Evolutionary conservation across 2,797 vertebrate species (phyloP).

Genomic region (Helicolenus hilgendorfi): DNA sequence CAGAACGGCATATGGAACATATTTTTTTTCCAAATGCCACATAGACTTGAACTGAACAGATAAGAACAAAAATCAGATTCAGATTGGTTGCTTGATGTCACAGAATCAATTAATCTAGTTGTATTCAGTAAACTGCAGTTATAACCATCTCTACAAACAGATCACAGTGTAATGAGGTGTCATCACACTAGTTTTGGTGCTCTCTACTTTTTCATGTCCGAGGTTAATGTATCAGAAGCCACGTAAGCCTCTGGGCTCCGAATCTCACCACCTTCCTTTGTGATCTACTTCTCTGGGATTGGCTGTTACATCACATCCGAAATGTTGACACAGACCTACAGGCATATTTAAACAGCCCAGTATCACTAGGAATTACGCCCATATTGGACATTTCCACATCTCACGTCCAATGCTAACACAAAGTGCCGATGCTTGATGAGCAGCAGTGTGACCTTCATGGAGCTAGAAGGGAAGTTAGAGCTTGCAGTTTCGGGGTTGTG

Average conservation of each 20-base stretch:
- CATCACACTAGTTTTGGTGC: background rate
- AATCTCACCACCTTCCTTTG: background rate
- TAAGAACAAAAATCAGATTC: background rate
- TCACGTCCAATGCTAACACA: background rate
- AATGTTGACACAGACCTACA: background rate
- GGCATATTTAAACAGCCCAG: background rate
- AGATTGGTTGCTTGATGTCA: background rate
- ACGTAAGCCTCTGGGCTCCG: background rate
- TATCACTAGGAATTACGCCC: background rate
- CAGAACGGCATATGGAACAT: background rate
- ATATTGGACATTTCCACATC: background rate
- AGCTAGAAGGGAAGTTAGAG: no score
- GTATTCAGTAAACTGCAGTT: background rate
- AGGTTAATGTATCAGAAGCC: background rate
- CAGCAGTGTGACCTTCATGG: no score
- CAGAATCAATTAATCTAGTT: background rate
- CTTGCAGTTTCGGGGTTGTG: no score
- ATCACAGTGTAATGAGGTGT: background rate
- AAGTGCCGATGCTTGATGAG: no score
- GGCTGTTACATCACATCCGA: background rate
- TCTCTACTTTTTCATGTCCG: background rate
- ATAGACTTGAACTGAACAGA: background rate
- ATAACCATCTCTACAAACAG: background rate
- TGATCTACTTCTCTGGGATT: background rate
- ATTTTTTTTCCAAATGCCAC: background rate